A percentile compares a stretch with the other conserved stretches of the same genome.
These are phyloP conservation scores for Sardinella longiceps DNA, from an alignment of 2,797 vertebrate species.

Conservation along the genomic window DNA sequence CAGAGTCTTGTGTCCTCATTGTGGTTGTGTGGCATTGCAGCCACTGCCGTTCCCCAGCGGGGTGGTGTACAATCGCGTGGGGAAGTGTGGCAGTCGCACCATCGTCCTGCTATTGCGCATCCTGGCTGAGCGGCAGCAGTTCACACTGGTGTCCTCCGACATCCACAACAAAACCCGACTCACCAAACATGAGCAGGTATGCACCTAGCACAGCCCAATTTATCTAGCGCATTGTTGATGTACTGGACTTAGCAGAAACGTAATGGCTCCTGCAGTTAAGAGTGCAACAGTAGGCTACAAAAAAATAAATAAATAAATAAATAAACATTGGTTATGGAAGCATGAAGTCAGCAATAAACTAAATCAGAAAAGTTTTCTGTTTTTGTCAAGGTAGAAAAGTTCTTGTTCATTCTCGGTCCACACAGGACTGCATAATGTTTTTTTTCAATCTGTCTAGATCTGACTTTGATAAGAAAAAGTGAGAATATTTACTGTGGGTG, in stretches of 20 bases:
- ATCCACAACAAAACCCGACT: constrained; percentile 98
- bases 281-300: too few species aligned
- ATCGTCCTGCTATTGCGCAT: constrained; percentile 92
- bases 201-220: background rate
- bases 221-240: too few species aligned
- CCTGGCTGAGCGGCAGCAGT: constrained; percentile 90
- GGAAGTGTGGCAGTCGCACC: constrained; percentile 96
- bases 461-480: background rate
- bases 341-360: too few species aligned
- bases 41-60: constrained; percentile 93
- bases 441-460: background rate
- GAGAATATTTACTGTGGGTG: background rate
- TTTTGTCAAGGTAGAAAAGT: too few species aligned
- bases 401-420: background rate
- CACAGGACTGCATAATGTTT: background rate
- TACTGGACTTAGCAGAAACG: too few species aligned
- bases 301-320: too few species aligned
- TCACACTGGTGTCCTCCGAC: constrained; percentile 94
- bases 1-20: background rate
- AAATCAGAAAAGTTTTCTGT: too few species aligned
- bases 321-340: too few species aligned
- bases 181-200: constrained; percentile 93
- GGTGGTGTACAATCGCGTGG: constrained; percentile 97
- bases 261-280: too few species aligned
- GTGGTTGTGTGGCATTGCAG: constrained; percentile 63